Evolutionary conservation across 35 echinoderm and acorn worm genomes (phyloP).

Genomic region (Acanthaster planci): DNA sequence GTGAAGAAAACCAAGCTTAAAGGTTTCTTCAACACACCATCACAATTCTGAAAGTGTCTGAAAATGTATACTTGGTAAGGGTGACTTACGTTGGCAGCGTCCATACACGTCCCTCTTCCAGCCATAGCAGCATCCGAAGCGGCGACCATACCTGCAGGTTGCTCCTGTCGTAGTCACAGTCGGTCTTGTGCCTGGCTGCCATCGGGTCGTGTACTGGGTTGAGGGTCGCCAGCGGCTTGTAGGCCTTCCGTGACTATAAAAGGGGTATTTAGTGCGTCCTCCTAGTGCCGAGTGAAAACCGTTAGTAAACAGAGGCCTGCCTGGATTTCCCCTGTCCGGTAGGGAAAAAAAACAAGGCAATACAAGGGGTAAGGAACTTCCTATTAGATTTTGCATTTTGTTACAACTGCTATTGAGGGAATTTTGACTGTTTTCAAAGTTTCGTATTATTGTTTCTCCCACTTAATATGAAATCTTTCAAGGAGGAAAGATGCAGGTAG

Average conservation of each 20-base stretch:
- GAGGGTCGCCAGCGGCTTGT: background rate
- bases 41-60: no score
- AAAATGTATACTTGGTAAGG: no score
- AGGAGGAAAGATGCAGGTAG: no score
- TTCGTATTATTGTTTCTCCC: no score
- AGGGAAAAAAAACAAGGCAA: background rate
- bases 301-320: conserved; percentile 1
- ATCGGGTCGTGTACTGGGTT: background rate
- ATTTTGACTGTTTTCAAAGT: no score
- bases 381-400: no score
- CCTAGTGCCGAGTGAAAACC: background rate
- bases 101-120: conserved; percentile 42
- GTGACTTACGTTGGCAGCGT: conserved; percentile 37
- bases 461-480: no score
- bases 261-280: background rate
- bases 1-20: no score
- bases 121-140: conserved; percentile 44
- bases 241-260: background rate
- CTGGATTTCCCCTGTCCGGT: background rate
- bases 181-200: background rate
- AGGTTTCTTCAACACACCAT: no score
- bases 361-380: no score
- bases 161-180: background rate
- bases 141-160: conserved; percentile 22
- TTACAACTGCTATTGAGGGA: no score